Conservation (phyloP, 2,797 vertebrate genomes). For the Diceros bicornis region DNA sequence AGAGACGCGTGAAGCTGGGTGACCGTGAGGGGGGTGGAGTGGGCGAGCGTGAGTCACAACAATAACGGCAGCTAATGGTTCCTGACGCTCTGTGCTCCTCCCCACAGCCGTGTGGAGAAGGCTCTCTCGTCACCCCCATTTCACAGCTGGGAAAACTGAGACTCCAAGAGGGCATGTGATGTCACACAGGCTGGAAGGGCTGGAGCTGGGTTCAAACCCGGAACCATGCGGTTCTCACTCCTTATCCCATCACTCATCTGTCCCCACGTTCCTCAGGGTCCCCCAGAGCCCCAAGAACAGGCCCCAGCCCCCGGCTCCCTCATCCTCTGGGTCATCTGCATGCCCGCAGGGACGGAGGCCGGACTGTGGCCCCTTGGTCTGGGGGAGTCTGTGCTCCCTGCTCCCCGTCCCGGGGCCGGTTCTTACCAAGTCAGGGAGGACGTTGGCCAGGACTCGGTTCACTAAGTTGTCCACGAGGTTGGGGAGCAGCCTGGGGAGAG, state of each 20-base stretch:
- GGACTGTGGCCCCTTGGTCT: background rate
- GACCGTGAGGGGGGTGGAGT: rapidly evolving
- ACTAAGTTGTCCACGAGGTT: slow-evolving; percentile 88
- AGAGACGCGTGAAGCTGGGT: rapidly evolving
- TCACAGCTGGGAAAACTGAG: background rate
- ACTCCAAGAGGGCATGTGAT: background rate
- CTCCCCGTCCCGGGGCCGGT: rapidly evolving
- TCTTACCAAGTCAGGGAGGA: slow-evolving; percentile 88
- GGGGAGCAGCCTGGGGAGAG: slow-evolving; percentile 88
- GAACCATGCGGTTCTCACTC: background rate
- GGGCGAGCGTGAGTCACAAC: rapidly evolving
- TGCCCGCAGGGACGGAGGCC: too few species aligned
- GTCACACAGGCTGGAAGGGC: background rate
- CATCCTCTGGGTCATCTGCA: background rate
- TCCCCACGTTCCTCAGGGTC: rapidly evolving
- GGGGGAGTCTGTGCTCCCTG: background rate
- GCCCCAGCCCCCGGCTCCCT: background rate
- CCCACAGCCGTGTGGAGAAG: background rate
- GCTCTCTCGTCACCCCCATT: background rate
- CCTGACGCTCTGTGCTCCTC: background rate
- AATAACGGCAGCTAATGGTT: rapidly evolving
- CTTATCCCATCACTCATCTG: background rate
- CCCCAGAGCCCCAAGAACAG: background rate
- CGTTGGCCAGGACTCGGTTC: slow-evolving; percentile 86
- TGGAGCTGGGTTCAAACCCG: background rate